These are phyloP conservation scores for Pteronotus mesoamericanus DNA, from an alignment of 2,797 vertebrate species.

Conservation along the genomic window DNA sequence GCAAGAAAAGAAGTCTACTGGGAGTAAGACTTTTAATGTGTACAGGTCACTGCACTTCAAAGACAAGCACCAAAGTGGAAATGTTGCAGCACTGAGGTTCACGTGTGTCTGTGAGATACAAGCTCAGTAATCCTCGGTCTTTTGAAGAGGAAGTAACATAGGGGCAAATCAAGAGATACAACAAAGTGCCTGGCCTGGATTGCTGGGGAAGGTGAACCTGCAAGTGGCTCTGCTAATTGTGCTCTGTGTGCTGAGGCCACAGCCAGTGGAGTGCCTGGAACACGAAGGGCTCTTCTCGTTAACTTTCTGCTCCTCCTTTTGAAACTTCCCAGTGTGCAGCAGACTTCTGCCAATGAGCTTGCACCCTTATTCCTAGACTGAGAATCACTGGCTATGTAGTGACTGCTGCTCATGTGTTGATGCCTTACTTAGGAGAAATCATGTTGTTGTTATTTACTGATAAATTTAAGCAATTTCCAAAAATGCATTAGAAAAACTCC, in stretches of 20 bases:
- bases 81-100: conserved; percentile 14
- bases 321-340: conserved; percentile 78
- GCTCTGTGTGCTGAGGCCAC: background rate
- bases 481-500: background rate
- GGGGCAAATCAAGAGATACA: conserved; percentile 78
- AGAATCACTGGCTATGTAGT: background rate
- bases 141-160: conserved; percentile 68
- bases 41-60: conserved; percentile 52
- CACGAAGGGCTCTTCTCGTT: conserved; percentile 60
- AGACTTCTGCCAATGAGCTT: conserved; percentile 58
- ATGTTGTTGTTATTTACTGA: background rate
- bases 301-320: conserved; percentile 73
- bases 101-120: conserved; percentile 13
- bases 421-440: background rate
- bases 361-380: conserved; percentile 65
- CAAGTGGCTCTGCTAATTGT: conserved; percentile 57
- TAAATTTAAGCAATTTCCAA: conserved; percentile 2
- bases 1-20: conserved; percentile 13
- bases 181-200: conserved; percentile 76
- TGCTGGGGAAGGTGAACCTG: conserved; percentile 65
- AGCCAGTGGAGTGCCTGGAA: conserved; percentile 31
- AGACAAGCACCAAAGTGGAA: conserved; percentile 52
- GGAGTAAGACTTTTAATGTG: conserved; percentile 52
- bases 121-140: conserved; percentile 10
- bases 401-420: background rate